Evolutionary conservation across 2,113 vertebrate species (phyloP).

Genomic region (Rhizomys pruinosus): DNA sequence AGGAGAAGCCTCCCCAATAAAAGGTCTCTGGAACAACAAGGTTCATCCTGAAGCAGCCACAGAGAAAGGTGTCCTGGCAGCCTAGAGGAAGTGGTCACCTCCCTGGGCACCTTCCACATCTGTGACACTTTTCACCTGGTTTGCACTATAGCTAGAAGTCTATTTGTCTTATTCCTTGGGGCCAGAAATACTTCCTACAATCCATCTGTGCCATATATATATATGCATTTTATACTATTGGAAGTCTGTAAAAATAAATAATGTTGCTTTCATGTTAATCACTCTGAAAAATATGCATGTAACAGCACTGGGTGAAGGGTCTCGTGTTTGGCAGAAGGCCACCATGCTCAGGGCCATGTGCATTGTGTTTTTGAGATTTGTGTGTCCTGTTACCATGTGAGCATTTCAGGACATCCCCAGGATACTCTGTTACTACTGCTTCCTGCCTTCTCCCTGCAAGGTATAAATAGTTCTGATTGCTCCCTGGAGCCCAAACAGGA

Average conservation of each 20-base stretch:
- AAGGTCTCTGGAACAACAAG: not conserved
- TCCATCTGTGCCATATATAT: not conserved
- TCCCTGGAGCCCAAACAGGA: not conserved
- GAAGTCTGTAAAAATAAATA: constrained; percentile 24
- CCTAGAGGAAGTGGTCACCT: not conserved
- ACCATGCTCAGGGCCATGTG: not conserved
- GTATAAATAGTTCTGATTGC: constrained; percentile 6
- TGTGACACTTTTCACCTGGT: not conserved
- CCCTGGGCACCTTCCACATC: not conserved
- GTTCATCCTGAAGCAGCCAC: not conserved
- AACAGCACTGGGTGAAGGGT: not conserved
- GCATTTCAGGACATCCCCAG: constrained; percentile 58
- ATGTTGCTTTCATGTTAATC: constrained; percentile 3
- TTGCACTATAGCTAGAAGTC: not conserved
- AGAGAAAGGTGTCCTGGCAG: not conserved
- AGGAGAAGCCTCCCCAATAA: not conserved
- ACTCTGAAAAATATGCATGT: not conserved
- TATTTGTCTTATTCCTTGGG: not conserved
- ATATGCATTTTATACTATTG: not conserved
- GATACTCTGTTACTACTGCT: constrained; percentile 36
- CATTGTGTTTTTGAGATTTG: not conserved
- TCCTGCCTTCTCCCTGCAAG: constrained; percentile 40
- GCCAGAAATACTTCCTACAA: constrained; percentile 1
- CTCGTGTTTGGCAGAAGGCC: not conserved
- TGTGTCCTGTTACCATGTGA: constrained; percentile 32